phyloP scores from a whole-genome alignment of 2,113 vertebrate species.

The Pseudolaguvia tuberculata region DNA sequence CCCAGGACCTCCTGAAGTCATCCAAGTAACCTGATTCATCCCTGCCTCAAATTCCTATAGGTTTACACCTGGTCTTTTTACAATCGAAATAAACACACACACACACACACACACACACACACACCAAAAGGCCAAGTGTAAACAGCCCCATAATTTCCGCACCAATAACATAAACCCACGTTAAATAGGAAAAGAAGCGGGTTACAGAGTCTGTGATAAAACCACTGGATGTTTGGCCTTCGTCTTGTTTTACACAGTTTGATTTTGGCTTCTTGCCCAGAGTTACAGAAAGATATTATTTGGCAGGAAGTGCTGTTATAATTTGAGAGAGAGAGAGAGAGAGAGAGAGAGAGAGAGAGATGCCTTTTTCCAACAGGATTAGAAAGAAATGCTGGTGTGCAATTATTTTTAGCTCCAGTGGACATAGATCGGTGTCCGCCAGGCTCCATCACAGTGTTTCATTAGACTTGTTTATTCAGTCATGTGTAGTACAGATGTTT shows the following conservation, averaged over 20 bases:
- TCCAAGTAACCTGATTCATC: no score
- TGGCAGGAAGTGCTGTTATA: conserved; percentile 48
- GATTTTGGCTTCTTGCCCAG: conserved; percentile 50
- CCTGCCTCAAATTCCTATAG: no score
- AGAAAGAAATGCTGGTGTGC: conserved; percentile 33
- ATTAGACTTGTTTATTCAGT: background rate
- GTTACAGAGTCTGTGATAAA: conserved; percentile 44
- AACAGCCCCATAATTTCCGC: background rate
- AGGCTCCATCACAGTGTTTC: background rate
- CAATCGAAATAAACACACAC: no score
- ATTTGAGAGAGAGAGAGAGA: conserved; percentile 43
- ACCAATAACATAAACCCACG: conserved; percentile 10
- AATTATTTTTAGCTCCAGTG: conserved; percentile 24
- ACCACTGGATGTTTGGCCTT: conserved; percentile 52
- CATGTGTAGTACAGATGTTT: background rate
- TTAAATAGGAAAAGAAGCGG: conserved; percentile 5
- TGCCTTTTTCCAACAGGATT: conserved; percentile 21
- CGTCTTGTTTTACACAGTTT: conserved; percentile 47
- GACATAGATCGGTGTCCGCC: background rate
- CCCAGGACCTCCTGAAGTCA: no score
- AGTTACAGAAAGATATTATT: conserved; percentile 50
- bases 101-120: no score
- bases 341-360: background rate
- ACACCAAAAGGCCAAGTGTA: no score
- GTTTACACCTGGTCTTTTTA: no score